phyloP scores from a whole-genome alignment of 2,113 vertebrate genomes.

The Epinephelus moara region DNA sequence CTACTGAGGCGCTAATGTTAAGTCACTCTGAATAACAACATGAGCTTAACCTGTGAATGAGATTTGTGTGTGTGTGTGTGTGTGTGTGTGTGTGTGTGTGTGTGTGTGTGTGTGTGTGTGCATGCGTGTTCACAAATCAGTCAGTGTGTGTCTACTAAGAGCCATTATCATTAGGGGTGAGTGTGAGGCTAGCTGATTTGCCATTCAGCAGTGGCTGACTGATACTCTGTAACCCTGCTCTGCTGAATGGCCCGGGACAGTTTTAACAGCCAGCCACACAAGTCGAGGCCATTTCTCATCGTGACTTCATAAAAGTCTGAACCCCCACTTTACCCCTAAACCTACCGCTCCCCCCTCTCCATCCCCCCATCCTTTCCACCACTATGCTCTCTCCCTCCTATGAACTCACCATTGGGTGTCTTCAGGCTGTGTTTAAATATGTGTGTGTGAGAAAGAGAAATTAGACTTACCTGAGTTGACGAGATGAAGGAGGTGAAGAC shows the following conservation, averaged over 20 bases:
- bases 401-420: constrained; percentile 32
- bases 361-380: constrained; percentile 8
- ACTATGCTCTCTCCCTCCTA: not conserved
- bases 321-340: constrained; percentile 29
- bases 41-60: constrained; percentile 39
- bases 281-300: constrained; percentile 76
- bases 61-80: constrained; percentile 8
- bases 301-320: constrained; percentile 78
- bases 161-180: constrained; percentile 71
- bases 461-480: constrained; percentile 67
- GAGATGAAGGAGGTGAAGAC: constrained; percentile 11
- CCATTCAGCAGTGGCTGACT: constrained; percentile 59
- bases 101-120: not conserved
- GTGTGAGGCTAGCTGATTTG: constrained; percentile 64
- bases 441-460: not conserved
- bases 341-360: not conserved
- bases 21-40: constrained; percentile 57
- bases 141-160: constrained; percentile 39
- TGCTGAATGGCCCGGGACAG: constrained; percentile 61
- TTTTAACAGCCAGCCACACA: constrained; percentile 79
- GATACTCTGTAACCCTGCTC: constrained; percentile 64
- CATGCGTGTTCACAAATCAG: constrained; percentile 1
- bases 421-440: constrained; percentile 13
- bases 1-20: constrained; percentile 50
- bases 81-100: constrained; percentile 6